Base-by-base conservation (phyloP, 2,888 invertebrate species). In the Drosophila hamatofila region DNA sequence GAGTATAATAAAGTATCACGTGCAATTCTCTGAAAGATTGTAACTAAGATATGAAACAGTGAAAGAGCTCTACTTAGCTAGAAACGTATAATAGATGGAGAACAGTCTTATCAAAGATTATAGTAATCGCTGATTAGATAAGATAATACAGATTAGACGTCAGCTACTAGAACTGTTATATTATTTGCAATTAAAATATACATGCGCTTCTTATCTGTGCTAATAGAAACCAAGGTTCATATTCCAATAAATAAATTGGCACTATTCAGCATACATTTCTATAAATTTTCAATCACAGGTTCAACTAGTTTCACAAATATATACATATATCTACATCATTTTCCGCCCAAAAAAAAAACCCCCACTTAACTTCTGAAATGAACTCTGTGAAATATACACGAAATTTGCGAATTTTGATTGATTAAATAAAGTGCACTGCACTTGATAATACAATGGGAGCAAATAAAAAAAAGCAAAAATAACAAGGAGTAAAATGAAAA, bases 371-470 rank as follows among this genome's bases (percentile, higher is more conserved):
- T 58, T 56, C 27, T 59, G 21, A 61, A 69, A 44, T 58, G 23
- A 60, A 27, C 16, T 37, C 27, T 46, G 39, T 3, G 16, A 48
- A 35, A 46, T 30, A 11, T 42, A 59, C 35, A 52, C 23, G 65
- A 23, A 23, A 23, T 39, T 42, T 55, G 55, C 88, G 82, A 85
- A 69, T 87, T 88, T 84, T 87, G 89, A 85, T 85, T 85, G 84
- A 85, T 85, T 85, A 84, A 85, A 89, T 85, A 85, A 89, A 85
- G 88, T 87, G 80, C 79, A 83, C 61, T 73, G 81, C 84, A 81
- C 74, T 84, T 86, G 78, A 86, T 78, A 64, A 80, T 61, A 59
- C 27, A 51, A 72, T 39, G 27, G 27, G 16, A 23, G 27, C 12
- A 41, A 8, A 41, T 27, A 18, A 44, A 33, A 30, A 64, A 18